Conservation (phyloP, 2,888 invertebrate species). For the Eupsilia transversa region DNA sequence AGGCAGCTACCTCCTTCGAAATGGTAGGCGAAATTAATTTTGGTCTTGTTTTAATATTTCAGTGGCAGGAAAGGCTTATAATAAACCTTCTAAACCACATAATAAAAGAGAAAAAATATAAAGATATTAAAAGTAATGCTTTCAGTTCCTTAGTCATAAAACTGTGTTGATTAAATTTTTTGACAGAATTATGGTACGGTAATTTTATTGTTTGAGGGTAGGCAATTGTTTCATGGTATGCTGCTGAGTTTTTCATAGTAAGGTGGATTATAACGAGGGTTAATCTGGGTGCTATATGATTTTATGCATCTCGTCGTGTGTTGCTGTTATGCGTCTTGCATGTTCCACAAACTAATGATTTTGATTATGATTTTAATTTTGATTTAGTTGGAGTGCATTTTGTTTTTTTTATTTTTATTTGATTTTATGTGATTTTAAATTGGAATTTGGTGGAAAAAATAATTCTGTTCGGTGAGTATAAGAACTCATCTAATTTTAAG, state of each 20-base stretch:
- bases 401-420: too few relatives aligned
- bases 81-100: constrained; percentile 63
- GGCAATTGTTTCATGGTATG: constrained; percentile 13
- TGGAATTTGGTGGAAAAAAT: too few relatives aligned
- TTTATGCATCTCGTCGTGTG: background rate
- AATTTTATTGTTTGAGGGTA: constrained; percentile 38
- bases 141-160: constrained; percentile 54
- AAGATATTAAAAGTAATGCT: constrained; percentile 61
- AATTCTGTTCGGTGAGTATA: too few relatives aligned
- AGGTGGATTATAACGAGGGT: background rate
- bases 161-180: constrained; percentile 58
- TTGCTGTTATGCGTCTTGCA: background rate
- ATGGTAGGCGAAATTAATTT: constrained; percentile 76
- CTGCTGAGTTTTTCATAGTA: constrained; percentile 7
- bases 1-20: constrained; percentile 61
- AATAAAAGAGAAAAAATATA: constrained; percentile 57
- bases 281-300: background rate
- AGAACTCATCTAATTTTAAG: too few relatives aligned
- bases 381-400: too few relatives aligned
- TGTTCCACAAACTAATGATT: background rate
- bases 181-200: constrained; percentile 43
- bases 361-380: too few relatives aligned
- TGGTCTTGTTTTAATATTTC: constrained; percentile 76
- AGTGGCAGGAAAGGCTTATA: constrained; percentile 71
- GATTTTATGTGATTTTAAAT: too few relatives aligned